phyloP scores from a whole-genome alignment of 2,797 vertebrate genomes.

The Acestrorhynchus altus region DNA sequence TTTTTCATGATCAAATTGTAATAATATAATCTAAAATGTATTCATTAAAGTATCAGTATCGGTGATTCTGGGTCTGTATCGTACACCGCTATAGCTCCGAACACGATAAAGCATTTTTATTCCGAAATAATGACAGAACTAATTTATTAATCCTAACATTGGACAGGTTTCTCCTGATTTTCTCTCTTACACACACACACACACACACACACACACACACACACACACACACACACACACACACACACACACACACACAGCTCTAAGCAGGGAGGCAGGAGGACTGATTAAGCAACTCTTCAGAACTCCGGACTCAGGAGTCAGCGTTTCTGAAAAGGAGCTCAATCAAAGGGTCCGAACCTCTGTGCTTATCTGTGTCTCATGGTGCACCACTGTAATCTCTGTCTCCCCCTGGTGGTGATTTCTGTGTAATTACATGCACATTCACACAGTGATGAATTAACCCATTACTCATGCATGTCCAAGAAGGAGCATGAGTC shows the following conservation, averaged over 20 bases:
- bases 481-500: slow-evolving; percentile 5
- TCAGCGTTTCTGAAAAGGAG: slow-evolving; percentile 16
- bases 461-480: slow-evolving; percentile 38
- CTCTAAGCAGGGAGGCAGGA: not conserved
- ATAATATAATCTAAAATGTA: too few species aligned
- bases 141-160: too few species aligned
- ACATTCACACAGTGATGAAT: slow-evolving; percentile 22
- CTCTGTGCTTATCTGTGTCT: not conserved
- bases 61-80: too few species aligned
- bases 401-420: slow-evolving; percentile 69
- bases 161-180: too few species aligned
- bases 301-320: not conserved
- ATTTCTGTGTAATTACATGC: not conserved
- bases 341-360: not conserved
- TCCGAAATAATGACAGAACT: too few species aligned
- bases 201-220: too few species aligned
- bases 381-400: slow-evolving; percentile 4
- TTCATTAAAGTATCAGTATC: too few species aligned
- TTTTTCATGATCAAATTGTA: too few species aligned
- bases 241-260: not conserved
- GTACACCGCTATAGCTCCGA: too few species aligned
- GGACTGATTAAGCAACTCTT: slow-evolving; percentile 12
- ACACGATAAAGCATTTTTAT: too few species aligned
- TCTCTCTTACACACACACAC: too few species aligned
- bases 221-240: not conserved